Base-by-base conservation (phyloP, 1,140 invertebrate species). In the Pogonognathellus flavescens region DNA sequence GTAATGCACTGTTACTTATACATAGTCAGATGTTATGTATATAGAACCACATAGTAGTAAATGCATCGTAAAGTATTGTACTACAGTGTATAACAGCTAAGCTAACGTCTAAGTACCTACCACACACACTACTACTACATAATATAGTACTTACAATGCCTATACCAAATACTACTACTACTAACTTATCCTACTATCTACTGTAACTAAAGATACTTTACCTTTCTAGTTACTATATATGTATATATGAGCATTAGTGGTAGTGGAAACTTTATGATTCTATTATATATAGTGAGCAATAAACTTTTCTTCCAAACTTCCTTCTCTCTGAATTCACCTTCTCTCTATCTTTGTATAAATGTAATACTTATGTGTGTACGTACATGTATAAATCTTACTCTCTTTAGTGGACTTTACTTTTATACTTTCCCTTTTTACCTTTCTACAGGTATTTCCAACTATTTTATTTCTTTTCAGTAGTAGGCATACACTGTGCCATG, bases 251-350 rank as follows among this genome's bases (percentile, higher is more conserved):
- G 70, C 70, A 76, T 76, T 76, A 57, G 53, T 14, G 41, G 70
- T 76, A 76, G 70, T 50, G 70, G 70, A 76, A 76, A 76, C 70
- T 76, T 76, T 76, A 76, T 76, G 70, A 76, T 76, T 76, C 70
- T 76, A 76, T 76, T 76, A 76, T 18, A 50, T 76, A 76, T 76
- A 76, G 70, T 76, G 70, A 76, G 70, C 70, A 76, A 76, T 76
- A 76, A 76, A 76, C 70, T 76, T 76, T 76, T 76, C 70, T 76
- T 76, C 70, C 70, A 76, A 76, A 76, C 3, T 76, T 50, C 70
- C 66, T 31, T 76, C 53, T 57, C 70, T 76, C 70, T 76, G 41
- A 76, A 76, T 18, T 76, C 70, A 76, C 70, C 70, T 76, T 76
- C n/a, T 57, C 53, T 57, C 53, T 57, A 41, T 76, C 25, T 76